A percentile compares a stretch with the other conserved stretches of the same genome.
These are phyloP conservation scores for Dioctria rufipes DNA, from an alignment of 2,888 invertebrate genomes.

Conservation along the genomic window DNA sequence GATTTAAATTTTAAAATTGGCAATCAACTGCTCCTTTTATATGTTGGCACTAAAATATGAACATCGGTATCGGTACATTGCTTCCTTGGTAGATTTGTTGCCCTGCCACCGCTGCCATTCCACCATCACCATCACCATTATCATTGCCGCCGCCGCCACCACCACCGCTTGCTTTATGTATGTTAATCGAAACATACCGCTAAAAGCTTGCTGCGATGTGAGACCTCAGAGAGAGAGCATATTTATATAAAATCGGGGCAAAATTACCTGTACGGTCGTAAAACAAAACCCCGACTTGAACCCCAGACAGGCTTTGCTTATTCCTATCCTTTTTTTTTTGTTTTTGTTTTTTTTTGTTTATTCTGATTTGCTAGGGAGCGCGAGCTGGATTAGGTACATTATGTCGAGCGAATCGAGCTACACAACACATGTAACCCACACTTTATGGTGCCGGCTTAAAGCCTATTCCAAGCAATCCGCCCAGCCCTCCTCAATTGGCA, in stretches of 20 bases:
- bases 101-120: background rate
- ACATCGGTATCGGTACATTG: constrained; percentile 32
- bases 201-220: constrained; percentile 11
- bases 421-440: background rate
- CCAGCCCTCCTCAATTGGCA: constrained; percentile 44
- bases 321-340: background rate
- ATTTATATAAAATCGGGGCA: constrained; percentile 50
- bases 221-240: constrained; percentile 27
- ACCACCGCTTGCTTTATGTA: constrained; percentile 29
- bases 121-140: background rate
- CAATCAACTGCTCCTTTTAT: constrained; percentile 58
- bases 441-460: background rate
- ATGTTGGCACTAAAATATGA: constrained; percentile 55
- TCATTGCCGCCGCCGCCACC: background rate
- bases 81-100: background rate
- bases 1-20: constrained; percentile 59
- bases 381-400: background rate
- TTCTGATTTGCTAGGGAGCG: background rate
- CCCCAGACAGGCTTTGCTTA: constrained; percentile 23
- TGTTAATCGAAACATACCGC: constrained; percentile 43
- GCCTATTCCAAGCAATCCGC: background rate
- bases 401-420: background rate
- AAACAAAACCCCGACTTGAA: constrained; percentile 38
- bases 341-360: background rate
- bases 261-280: constrained; percentile 43